Evolutionary conservation across 2,113 vertebrate species (phyloP), one percentile per base, ranked within the genome.

Genomic region (Bubo bubo): DNA sequence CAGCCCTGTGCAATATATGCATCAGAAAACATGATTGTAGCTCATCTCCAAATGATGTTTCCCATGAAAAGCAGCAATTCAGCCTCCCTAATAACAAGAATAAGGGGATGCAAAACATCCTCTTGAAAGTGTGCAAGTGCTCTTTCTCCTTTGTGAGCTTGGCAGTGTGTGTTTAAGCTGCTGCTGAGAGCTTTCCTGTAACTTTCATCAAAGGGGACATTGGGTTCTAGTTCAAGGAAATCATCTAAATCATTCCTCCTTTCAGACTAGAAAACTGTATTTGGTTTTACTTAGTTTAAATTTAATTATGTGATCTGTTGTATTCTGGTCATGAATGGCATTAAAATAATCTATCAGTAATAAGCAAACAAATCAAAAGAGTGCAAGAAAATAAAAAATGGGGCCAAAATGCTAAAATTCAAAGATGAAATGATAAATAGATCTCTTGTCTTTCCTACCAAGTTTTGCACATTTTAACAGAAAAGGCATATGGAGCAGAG

Each of bases 171-270:
- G 41, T 92, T 96, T 95, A 91, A 88, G 68, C 66, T 55, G 82
- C 95, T 95, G 93, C 97, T 97, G 98, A 94, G 94, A 92, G 67
- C 89, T 97, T 98, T 97, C 97, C 97, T 97, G 90, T 91, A 87
- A 37, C 41, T 96, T 97, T 97, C 95, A 95, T 97, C 93, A 96
- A 96, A 97, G 86, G 47, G 47, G 93, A 98, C 94, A 79, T 64
- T 68, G 77, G 92, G 96, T 97, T 85, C 93, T 93, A 92, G 95
- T 96, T 97, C 72, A 95, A 98, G 97, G 73, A 96, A 97, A 96
- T 95, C 93, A 67, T 82, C 92, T 77, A 79, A 97, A 95, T 93
- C 74, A 64, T 75, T 30, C 37, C 70, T n/a, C 73, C 90, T 90
- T 95, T 88, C 92, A 90, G 95, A 75, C 95, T 87, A 53, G 55